Evolutionary conservation across 2,888 invertebrate genomes (phyloP).

Genomic region (Drosophila parthenogenetica): DNA sequence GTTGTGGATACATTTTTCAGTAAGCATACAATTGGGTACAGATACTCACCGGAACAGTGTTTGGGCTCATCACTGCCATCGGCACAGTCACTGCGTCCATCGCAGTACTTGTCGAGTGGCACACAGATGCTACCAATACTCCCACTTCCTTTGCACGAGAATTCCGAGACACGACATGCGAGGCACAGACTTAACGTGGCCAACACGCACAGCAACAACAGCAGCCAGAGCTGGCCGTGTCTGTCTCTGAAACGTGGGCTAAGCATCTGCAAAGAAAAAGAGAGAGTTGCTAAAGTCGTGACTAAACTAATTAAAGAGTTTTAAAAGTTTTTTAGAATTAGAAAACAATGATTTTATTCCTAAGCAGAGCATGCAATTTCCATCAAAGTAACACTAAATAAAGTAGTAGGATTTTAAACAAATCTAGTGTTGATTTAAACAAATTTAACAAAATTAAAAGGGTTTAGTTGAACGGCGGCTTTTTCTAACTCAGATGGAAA

Average conservation of each 20-base stretch:
- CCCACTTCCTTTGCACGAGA: conserved; percentile 90
- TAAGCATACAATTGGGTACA: not conserved
- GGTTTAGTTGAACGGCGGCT: too few species aligned
- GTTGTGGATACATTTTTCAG: not conserved
- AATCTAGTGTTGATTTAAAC: too few species aligned
- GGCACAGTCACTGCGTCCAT: conserved; percentile 93
- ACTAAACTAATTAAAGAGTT: not conserved
- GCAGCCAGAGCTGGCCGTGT: conserved; percentile 37
- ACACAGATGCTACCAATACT: conserved; percentile 89
- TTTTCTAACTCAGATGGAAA: too few species aligned
- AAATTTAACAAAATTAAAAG: too few species aligned
- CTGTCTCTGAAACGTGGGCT: conserved; percentile 14
- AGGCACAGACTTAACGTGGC: conserved; percentile 76
- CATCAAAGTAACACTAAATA: too few species aligned
- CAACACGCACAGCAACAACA: conserved; percentile 84
- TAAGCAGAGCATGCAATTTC: too few species aligned
- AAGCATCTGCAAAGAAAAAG: conserved; percentile 54
- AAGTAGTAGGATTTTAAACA: not conserved
- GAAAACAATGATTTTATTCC: not conserved
- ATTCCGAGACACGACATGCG: conserved; percentile 92
- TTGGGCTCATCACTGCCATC: conserved; percentile 94
- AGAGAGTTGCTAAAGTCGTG: not conserved
- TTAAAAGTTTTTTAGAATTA: not conserved
- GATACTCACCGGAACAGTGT: conserved; percentile 89
- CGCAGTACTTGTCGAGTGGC: conserved; percentile 94